Evolutionary conservation across 1,140 invertebrate genomes (phyloP), one percentile per base, ranked within the genome.

Genomic region (Procambarus clarkii): DNA sequence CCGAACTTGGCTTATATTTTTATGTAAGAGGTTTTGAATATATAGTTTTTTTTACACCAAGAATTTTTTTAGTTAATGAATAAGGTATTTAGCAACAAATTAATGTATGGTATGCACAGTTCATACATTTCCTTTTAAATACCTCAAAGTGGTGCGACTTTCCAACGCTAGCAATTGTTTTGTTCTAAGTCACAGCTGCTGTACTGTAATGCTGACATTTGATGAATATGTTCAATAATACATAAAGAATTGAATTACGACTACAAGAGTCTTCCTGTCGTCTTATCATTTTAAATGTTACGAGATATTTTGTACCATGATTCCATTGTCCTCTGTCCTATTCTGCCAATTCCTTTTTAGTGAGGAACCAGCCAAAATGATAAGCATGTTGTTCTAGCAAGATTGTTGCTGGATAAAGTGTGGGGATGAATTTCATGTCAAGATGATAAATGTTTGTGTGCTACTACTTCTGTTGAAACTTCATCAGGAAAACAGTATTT

Each of bases 91-190:
- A 54, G 79, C 54, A 58, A 81, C 48, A 81, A 54, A 81, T 58
- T 54, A 54, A 81, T 81, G 79, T 81, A 50, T 81, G 48, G 48
- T 81, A 58, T 81, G 79, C 45, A 81, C 45, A 81, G 48, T 81
- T 81, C 48, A 58, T 44, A 81, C 54, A 48, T 81, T 81, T 81
- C 79, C 79, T 81, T 34, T 81, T 81, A 58, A 81, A 81, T 81
- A 81, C 79, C 48, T 54, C 48, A 54, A 34, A 81, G 54, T 48
- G 79, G 79, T 81, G 79, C 79, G 34, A 81, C n/a, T 81, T 81
- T 81, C 45, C 79, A 54, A 34, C 46, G 9, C 69, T 34, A 74
- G 69, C 69, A 74, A 74, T 34, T 74, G 24, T 34, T 74, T 74
- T 74, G 69, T 24, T 34, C 69, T 34, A 21, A 74, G n/a, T 74